phyloP scores from a whole-genome alignment of 1,140 invertebrate species.

The Cherax quadricarinatus region DNA sequence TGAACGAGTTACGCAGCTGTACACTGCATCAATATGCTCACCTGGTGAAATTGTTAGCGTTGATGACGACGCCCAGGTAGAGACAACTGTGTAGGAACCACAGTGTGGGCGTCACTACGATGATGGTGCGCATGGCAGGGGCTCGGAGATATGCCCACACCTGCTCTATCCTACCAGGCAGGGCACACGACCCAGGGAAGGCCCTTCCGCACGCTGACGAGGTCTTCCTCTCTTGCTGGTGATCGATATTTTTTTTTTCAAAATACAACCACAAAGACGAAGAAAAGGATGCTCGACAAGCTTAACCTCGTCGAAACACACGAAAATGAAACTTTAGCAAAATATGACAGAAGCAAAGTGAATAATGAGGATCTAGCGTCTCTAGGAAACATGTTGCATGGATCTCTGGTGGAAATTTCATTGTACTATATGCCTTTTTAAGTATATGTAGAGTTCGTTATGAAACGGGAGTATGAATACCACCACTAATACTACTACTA shows the following conservation, averaged over 20 bases:
- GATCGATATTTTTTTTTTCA: neutral
- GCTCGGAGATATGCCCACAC: neutral
- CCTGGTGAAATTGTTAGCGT: constrained; percentile 1
- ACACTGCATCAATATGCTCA: neutral
- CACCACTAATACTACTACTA: neutral
- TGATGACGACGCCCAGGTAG: neutral
- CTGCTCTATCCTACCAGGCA: neutral
- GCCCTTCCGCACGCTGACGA: neutral
- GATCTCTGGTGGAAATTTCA: no score
- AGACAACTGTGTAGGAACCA: constrained; percentile 2
- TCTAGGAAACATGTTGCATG: no score
- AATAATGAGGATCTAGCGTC: no score
- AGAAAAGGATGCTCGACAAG: no score
- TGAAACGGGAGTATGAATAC: neutral
- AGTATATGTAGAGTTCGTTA: no score
- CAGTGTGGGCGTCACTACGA: neutral
- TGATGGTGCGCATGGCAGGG: constrained; percentile 4
- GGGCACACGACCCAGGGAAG: neutral
- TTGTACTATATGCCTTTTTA: no score
- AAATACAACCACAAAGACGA: no score
- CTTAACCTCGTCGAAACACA: neutral
- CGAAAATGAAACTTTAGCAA: neutral
- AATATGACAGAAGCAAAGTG: no score
- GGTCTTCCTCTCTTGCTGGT: neutral
- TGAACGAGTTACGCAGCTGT: no score